These are phyloP conservation scores for Holacanthus passer DNA, from an alignment of 2,113 vertebrate genomes.

Conservation along the genomic window DNA sequence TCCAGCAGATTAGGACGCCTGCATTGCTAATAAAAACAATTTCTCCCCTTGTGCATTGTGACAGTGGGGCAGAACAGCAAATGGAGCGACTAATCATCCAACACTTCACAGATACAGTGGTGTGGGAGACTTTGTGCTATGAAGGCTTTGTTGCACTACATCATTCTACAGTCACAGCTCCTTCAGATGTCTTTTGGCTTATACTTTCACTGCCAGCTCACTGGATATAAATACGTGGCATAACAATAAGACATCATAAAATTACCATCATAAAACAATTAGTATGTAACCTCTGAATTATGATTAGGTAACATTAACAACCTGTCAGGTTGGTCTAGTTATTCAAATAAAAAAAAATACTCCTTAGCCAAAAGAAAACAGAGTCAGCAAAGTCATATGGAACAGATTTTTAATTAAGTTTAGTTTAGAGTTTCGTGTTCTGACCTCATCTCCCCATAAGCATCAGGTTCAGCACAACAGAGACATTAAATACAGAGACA, in stretches of 20 bases:
- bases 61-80: slow-evolving; percentile 51
- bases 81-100: slow-evolving; percentile 59
- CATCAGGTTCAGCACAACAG: background rate
- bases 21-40: slow-evolving; percentile 59
- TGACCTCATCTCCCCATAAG: slow-evolving; percentile 11
- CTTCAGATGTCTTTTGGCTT: slow-evolving; percentile 4
- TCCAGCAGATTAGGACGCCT: slow-evolving; percentile 43
- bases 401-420: slow-evolving; percentile 26
- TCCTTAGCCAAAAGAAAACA: background rate
- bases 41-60: slow-evolving; percentile 43
- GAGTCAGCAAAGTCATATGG: background rate
- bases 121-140: slow-evolving; percentile 25
- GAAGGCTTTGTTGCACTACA: slow-evolving; percentile 27
- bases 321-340: background rate
- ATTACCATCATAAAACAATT: background rate
- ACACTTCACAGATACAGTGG: slow-evolving; percentile 40
- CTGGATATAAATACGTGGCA: background rate
- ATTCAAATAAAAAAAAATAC: background rate
- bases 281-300: background rate
- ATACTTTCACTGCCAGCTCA: background rate
- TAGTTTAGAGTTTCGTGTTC: background rate
- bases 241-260: background rate
- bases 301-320: background rate
- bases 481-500: slow-evolving; percentile 11
- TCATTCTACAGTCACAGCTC: slow-evolving; percentile 13